These are phyloP conservation scores for Sciurus carolinensis DNA, from an alignment of 2,797 vertebrate species.

Conservation along the genomic window DNA sequence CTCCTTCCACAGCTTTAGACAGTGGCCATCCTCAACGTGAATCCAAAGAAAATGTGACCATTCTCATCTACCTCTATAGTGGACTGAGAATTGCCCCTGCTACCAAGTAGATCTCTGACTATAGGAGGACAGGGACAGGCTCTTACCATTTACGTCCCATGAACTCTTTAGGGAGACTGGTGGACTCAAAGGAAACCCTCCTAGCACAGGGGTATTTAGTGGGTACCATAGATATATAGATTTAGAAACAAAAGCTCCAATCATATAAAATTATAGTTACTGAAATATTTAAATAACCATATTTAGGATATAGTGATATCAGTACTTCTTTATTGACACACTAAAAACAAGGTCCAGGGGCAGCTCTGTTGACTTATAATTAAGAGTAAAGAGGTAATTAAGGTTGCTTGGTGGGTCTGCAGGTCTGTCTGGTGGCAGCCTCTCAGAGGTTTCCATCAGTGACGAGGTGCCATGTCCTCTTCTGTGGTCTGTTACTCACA, in stretches of 20 bases:
- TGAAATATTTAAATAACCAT: background rate
- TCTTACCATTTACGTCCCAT: background rate
- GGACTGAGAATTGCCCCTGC: background rate
- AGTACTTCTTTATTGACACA: background rate
- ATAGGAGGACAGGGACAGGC: rapidly evolving
- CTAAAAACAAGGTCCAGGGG: background rate
- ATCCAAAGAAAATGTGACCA: background rate
- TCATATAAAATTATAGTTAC: background rate
- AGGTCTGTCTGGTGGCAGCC: rapidly evolving
- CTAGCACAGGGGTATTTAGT: background rate
- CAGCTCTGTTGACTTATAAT: background rate
- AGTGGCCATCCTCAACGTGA: too few species aligned
- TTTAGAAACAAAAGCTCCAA: background rate
- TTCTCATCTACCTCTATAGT: background rate
- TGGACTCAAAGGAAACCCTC: background rate
- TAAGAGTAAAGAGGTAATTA: background rate
- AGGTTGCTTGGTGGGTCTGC: too few species aligned
- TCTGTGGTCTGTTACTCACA: background rate
- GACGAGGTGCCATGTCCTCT: rapidly evolving
- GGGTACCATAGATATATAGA: background rate
- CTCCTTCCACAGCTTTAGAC: background rate
- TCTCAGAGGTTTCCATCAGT: rapidly evolving
- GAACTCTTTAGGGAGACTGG: background rate
- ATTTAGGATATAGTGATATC: background rate
- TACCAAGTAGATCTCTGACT: background rate